phyloP scores from a whole-genome alignment of 2,797 vertebrate species.

The Gadopsis bispinosus region DNA sequence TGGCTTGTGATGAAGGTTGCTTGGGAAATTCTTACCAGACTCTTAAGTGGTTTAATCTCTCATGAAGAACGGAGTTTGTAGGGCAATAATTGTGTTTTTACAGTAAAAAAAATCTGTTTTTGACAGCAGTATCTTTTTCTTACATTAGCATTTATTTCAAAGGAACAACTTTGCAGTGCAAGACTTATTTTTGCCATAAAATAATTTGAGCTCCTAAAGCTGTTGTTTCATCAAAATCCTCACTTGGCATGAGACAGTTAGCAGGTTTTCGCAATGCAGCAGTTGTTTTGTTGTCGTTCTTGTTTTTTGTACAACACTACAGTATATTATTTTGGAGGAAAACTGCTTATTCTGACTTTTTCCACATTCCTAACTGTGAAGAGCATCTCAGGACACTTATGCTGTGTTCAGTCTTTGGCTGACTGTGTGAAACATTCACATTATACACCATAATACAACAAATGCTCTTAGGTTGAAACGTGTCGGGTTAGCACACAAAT shows the following conservation, averaged over 20 bases:
- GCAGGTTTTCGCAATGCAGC: constrained; percentile 43
- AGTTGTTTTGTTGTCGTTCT: constrained; percentile 33
- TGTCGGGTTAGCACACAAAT: constrained; percentile 44
- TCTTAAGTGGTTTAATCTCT: constrained; percentile 5
- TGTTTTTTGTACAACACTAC: constrained; percentile 26
- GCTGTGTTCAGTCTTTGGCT: constrained; percentile 34
- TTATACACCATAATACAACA: constrained; percentile 17
- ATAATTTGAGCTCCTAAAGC: constrained; percentile 43
- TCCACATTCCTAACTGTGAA: constrained; percentile 25
- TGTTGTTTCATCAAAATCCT: constrained; percentile 46
- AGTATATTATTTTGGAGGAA: constrained; percentile 36
- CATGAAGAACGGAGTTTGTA: neutral
- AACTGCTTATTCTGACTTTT: constrained; percentile 48
- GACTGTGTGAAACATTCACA: constrained; percentile 38
- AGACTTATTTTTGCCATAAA: constrained; percentile 28
- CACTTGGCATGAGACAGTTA: constrained; percentile 30
- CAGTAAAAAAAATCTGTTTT: neutral
- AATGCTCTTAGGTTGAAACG: constrained; percentile 14
- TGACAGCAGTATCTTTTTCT: constrained; percentile 2
- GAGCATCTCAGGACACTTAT: constrained; percentile 14
- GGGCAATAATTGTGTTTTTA: constrained; percentile 21
- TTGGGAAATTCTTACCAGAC: neutral
- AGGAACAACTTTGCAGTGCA: constrained; percentile 35
- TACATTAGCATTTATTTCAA: constrained; percentile 37
- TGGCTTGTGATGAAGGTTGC: neutral